These are phyloP conservation scores for Simalia tracyae DNA, from an alignment of 2,797 vertebrate species.

Conservation along the genomic window DNA sequence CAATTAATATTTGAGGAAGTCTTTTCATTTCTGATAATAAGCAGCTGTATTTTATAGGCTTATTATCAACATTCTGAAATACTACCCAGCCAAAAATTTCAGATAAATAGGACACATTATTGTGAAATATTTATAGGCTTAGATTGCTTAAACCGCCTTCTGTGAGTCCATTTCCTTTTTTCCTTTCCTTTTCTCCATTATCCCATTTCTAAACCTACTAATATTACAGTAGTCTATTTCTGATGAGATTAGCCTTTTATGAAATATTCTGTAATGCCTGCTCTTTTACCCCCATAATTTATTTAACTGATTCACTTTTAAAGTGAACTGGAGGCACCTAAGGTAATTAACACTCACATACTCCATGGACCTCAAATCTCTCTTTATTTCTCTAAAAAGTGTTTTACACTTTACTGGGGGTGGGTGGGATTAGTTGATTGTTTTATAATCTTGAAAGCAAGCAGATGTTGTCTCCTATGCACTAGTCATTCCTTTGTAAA, in stretches of 20 bases:
- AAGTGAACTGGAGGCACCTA: conserved; percentile 1
- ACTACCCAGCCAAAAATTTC: conserved; percentile 14
- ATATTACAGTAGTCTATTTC: background rate
- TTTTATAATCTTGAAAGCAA: conserved; percentile 49
- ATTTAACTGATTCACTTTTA: conserved; percentile 14
- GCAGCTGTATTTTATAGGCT: background rate
- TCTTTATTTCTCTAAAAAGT: conserved; percentile 24
- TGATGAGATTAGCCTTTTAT: conserved; percentile 17
- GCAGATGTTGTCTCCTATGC: conserved; percentile 28
- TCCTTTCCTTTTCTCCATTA: background rate
- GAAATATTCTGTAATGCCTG: background rate
- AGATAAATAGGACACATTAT: conserved; percentile 13
- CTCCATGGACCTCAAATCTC: conserved; percentile 3
- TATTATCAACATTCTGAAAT: conserved; percentile 26
- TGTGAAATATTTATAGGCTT: conserved; percentile 34
- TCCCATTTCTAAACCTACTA: background rate
- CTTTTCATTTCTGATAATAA: conserved; percentile 28
- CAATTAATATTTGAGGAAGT: conserved; percentile 46
- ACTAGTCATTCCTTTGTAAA: background rate
- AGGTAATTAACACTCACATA: conserved; percentile 30
- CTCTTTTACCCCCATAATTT: conserved; percentile 10
- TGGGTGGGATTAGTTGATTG: background rate
- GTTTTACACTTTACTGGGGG: background rate
- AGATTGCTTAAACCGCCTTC: conserved; percentile 1
- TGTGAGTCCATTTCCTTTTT: conserved; percentile 8